Base-by-base conservation (phyloP, 1,140 invertebrate genomes). In the Drosophila biarmipes region DNA sequence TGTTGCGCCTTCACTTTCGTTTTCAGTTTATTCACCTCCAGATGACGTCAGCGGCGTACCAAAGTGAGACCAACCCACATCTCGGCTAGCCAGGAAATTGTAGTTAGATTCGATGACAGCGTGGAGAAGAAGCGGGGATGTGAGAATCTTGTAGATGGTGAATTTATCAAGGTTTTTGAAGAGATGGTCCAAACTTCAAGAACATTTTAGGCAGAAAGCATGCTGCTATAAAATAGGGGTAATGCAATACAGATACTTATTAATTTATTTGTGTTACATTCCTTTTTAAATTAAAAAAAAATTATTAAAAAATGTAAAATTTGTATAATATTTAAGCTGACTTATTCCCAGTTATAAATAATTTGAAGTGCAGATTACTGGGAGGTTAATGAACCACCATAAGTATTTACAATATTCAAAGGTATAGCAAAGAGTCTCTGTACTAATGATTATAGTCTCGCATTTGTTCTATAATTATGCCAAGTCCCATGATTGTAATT, bases 1-100 rank as follows among this genome's bases (percentile, higher is more conserved):
- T 75, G 52, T 51, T 61, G 57, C 51, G 68, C 82, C 81, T 78
- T 87, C 82, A 82, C 82, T 87, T 87, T 87, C 82, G 55, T 52
- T 77, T 48, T 46, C 40, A 76, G 82, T 87, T 87, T 82, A 82
- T 82, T 87, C 84, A 87, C 61, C 84, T 79, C 24, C 2, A 24
- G 64, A 24, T 75, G 74, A 82, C 75, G 71, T 87, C 78, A 82
- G 58, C 27, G 52, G 27, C 49, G 45, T 45, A 35, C n/a, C 49
- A 34, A 75, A 57, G 37, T 45, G 14, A 43, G 53, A 59, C 49
- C 68, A 55, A 61, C 78, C 78, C 71, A 73, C 69, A 72, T 56
- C n/a, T 21, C 10, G 19, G n/a, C 31, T 46, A 34, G 59, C 48
- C 55, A 87, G 82, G 81, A 87, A 85, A 72, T 80, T 68, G 46